These are phyloP conservation scores for Sinodicranocentrus sp. DNA, from an alignment of 2,888 invertebrate genomes.

Conservation along the genomic window DNA sequence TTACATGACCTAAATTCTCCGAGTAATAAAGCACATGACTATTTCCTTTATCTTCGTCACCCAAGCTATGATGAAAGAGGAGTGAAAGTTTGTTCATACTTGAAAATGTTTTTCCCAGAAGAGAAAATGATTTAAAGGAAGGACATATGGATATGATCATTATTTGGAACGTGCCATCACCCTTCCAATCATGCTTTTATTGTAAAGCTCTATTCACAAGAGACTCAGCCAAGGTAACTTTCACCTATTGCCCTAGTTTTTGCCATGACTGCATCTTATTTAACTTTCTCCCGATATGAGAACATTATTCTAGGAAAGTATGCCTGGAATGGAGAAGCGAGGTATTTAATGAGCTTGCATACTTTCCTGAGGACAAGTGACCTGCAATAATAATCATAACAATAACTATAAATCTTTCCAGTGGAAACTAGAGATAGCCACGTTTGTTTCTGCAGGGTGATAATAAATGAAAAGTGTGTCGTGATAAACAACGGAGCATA, in stretches of 20 bases:
- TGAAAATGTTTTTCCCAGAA: no score
- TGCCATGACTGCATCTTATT: neutral
- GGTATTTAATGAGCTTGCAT: constrained; percentile 25
- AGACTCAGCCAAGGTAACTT: neutral
- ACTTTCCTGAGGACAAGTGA: neutral
- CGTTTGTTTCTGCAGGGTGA: neutral
- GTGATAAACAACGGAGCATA: neutral
- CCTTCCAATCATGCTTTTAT: neutral
- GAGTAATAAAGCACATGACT: neutral
- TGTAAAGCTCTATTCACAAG: neutral
- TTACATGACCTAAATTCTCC: constrained; percentile 55
- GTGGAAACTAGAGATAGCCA: neutral
- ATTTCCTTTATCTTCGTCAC: neutral
- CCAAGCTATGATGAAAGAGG: neutral
- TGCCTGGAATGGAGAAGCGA: neutral
- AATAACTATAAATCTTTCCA: constrained; percentile 43
- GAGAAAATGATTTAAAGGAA: neutral
- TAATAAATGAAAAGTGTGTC: constrained; percentile 49
- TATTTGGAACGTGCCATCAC: neutral
- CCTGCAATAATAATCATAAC: constrained; percentile 36
- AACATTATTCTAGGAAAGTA: neutral
- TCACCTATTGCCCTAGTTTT: no score
- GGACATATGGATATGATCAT: neutral
- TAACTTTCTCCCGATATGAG: neutral
- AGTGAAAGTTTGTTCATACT: no score